A percentile compares a stretch with the other conserved stretches of the same genome.
Evolutionary conservation across 2,797 vertebrate genomes (phyloP).

Genomic region (Manis pentadactyla): DNA sequence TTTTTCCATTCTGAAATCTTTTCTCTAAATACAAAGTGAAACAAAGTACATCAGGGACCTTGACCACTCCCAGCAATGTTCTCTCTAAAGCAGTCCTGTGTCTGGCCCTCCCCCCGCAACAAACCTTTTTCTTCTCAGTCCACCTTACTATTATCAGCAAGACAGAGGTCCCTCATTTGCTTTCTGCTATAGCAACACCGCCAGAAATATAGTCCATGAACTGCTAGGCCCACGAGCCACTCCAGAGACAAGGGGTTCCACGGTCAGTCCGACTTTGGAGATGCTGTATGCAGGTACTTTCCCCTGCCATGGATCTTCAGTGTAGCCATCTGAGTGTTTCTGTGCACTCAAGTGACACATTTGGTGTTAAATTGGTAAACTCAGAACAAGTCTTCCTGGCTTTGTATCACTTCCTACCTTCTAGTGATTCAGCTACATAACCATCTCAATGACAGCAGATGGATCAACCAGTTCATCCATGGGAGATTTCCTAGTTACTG

Average conservation of each 20-base stretch:
- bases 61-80: not conserved
- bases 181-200: not conserved
- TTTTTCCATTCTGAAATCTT: not conserved
- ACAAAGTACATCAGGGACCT: not conserved
- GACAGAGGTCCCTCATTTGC: not conserved
- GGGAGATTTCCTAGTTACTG: not conserved
- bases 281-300: not conserved
- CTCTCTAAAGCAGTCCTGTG: not conserved
- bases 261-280: not conserved
- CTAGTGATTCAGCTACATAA: not conserved
- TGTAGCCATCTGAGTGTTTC: not conserved
- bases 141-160: not conserved
- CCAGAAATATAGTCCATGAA: not conserved
- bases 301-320: not conserved
- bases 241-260: not conserved
- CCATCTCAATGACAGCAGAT: not conserved
- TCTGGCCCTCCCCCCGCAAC: not conserved
- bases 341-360: not conserved
- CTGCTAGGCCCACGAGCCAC: not conserved
- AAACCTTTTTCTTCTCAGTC: not conserved
- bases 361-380: not conserved
- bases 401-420: not conserved
- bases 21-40: not conserved
- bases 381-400: not conserved
- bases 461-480: not conserved